Base-by-base conservation (phyloP, 2,113 vertebrate genomes). In the Porphyrio hochstetteri region DNA sequence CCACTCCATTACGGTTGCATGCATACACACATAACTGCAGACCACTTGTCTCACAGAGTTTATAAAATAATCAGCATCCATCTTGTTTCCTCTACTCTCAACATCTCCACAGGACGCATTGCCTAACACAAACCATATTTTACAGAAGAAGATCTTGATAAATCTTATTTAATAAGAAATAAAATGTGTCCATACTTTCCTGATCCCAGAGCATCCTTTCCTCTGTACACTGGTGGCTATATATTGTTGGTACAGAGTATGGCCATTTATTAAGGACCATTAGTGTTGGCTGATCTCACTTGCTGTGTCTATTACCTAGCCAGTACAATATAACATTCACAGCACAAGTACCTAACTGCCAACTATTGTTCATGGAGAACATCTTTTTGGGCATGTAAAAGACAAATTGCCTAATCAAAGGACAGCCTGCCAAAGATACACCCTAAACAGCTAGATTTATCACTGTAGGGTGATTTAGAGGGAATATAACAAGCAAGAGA, bases 331-430 rank as follows among this genome's bases (percentile, higher is more conserved):
- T 27, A 88, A 13, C 63, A 88, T 59, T 80, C 63, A 67, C 31
- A 82, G 57, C 61, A 69, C 9, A 77, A 85, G 70, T 75, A 86
- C 33, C n/a, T 72, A 69, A 75, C 61, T 93, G 67, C 50, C 87
- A 91, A 35, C n/a, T 74, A 0, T 36, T 95, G 87, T 67, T 92
- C 67, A 86, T 50, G 35, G 20, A 88, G 46, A 92, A 48, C 12
- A 64, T 53, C 20, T 84, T 55, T 85, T 60, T 5, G 38, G 44
- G 28, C 56, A 76, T 16, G 19, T 72, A 82, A 44, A 89, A 92
- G 84, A 94, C 57, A 82, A 96, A 90, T 88, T 86, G 28, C 35
- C 46, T 88, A 86, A 93, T 91, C 92, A 95, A 94, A 90, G 40
- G 50, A 83, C 63, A 94, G 59, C 42, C 70, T 96, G 71, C 19